Percentiles rank a stretch among this genome's conserved stretches.
phyloP scores from a whole-genome alignment of 2,888 invertebrate species.

The Epsilonema sp. region DNA sequence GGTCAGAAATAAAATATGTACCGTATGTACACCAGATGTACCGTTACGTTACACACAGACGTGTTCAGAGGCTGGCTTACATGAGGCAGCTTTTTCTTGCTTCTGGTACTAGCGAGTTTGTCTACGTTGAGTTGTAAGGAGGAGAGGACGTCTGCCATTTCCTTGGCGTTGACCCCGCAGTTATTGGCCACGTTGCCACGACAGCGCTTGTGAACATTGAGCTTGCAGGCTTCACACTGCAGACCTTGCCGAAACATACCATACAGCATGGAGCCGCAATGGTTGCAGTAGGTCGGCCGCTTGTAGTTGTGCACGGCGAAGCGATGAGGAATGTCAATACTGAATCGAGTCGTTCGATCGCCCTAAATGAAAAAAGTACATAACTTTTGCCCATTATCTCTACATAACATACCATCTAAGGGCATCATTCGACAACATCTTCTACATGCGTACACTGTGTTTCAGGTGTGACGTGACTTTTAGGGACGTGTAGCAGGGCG shows the following conservation, averaged over 20 bases:
- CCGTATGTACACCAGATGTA: too few species aligned
- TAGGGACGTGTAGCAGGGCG: too few species aligned
- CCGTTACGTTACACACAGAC: too few species aligned
- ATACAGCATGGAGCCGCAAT: slow-evolving; percentile 90
- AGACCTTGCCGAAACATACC: slow-evolving; percentile 42
- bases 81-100: too few species aligned
- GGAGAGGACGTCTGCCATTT: slow-evolving; percentile 77
- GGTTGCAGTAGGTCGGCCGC: slow-evolving; percentile 96
- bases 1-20: too few species aligned
- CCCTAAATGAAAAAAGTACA: neutral
- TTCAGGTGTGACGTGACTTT: too few species aligned
- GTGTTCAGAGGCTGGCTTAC: too few species aligned
- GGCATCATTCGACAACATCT: neutral
- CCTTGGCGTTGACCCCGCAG: slow-evolving; percentile 91
- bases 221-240: slow-evolving; percentile 52
- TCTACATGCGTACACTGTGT: too few species aligned
- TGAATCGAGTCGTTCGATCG: slow-evolving; percentile 60
- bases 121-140: slow-evolving; percentile 75
- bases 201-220: slow-evolving; percentile 50
- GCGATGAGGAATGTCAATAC: slow-evolving; percentile 96
- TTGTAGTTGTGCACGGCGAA: slow-evolving; percentile 77
- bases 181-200: slow-evolving; percentile 98
- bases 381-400: too few species aligned
- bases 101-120: slow-evolving; percentile 54
- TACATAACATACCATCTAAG: too few species aligned